Evolutionary conservation across 2,888 invertebrate species (phyloP), one percentile per base, ranked within the genome.

Genomic region (Aphodius granarius): DNA sequence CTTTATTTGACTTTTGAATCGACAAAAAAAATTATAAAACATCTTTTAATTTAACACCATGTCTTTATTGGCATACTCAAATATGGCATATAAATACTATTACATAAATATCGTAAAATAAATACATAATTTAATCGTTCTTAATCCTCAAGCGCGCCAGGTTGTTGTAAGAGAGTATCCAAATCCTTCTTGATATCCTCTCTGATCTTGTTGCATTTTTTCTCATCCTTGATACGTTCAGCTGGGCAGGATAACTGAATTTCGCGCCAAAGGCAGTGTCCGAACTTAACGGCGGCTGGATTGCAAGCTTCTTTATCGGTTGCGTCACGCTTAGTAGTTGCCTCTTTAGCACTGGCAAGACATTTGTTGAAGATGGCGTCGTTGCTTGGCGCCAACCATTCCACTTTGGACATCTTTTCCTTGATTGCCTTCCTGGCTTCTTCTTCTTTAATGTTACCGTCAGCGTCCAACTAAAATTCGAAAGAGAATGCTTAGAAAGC

Each of bases 251-350:
- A 82, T 20, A 86, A 79, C 78, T 87, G 87, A 76, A 86, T 81
- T 80, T 87, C 85, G 75, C 82, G 83, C 82, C 86, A 87, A 66
- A 88, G 74, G 79, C 87, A 88, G 75, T 86, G 85, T 63, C 81
- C 83, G 66, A 85, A 81, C 74, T 83, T 82, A 19, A 85, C 80
- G 17, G 82, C 84, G 3, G 84, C 81, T 3, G 85, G 84, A 81
- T 85, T 86, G 79, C 87, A 87, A 73, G 75, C 64, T 19, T 83
- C 83, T 23, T 20, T 71, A 21, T 71, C 71, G 19, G 80, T 81
- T 74, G 82, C 83, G 43, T 43, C 43, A 3, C 43, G 43, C 76
- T 81, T 82, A 17, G 82, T 83, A 74, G 75, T 71, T 9, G 78
- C 80, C 63, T 76, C 76, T 18, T 76, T 76, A 19, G 76, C 79